Base-by-base conservation (phyloP, 1,140 invertebrate genomes). In the Drosophila ohnishii region DNA sequence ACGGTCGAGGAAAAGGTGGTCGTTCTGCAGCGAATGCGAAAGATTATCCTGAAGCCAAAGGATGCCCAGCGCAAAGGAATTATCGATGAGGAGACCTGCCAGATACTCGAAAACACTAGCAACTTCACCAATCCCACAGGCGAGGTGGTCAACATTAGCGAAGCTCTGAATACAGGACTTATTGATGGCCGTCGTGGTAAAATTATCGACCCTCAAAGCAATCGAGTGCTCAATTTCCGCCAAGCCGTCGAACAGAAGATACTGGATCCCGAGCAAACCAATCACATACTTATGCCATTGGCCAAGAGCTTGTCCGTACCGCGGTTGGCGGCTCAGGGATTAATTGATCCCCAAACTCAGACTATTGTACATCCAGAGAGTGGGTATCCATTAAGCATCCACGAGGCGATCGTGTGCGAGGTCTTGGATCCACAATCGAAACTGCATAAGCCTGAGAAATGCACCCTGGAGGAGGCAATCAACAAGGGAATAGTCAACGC, bases 311-410 rank as follows among this genome's bases (percentile, higher is more conserved):
- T 98, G 35, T 95, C 96, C 22, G 92, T 98, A 66, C 95, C 97
- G 16, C 96, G 96, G 92, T 92, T 97, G 58, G 94, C 97, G 45
- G 93, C 95, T 74, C 96, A 97, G 92, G 97, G 97, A 63, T 92
- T 98, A 14, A 94, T 97, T 69, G 95, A 98, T 91, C 93, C 94
- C n/a, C 86, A 94, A 19, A 95, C 95, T 39, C 94, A 95, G 60
- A 96, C 95, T 91, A 96, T 99, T 71, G 95, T 98, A 61, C 97
- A 99, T 92, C 98, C 98, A 9, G 97, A 97, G 93, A 97, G 96
- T 19, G 97, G 97, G 7, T 93, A 92, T 62, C 93, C 94, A 76
- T 92, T 98, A 42, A 95, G 94, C 37, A 93, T 97, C 47, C 93
- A 94, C 63, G 96, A 98, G 93, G 97, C 97, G 10, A 96, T 98